A percentile compares a stretch with the other conserved stretches of the same genome.
phyloP scores from a whole-genome alignment of 2,113 vertebrate genomes.

The Zosterops lateralis region DNA sequence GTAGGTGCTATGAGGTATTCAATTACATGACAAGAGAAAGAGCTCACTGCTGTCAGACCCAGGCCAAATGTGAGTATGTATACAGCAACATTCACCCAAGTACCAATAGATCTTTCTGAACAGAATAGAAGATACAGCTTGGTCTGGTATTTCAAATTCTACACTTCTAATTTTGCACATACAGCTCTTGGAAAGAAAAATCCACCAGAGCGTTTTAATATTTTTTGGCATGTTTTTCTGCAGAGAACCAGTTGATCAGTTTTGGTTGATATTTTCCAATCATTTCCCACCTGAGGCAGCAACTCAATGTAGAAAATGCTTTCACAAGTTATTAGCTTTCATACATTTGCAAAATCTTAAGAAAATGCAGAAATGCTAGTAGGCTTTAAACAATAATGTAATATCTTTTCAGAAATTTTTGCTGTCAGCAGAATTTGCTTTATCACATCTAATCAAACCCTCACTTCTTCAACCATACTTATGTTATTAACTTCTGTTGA shows the following conservation, averaged over 20 bases:
- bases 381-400: not conserved
- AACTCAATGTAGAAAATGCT: not conserved
- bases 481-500: not conserved
- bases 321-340: not conserved
- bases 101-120: not conserved
- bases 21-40: not conserved
- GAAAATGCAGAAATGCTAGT: not conserved
- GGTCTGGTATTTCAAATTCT: not conserved
- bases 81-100: not conserved
- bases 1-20: not conserved
- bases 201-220: not conserved
- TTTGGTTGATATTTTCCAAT: not conserved
- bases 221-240: not conserved
- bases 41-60: not conserved
- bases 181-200: not conserved
- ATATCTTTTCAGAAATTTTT: not conserved
- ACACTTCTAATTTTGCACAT: not conserved
- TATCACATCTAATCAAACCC: not conserved
- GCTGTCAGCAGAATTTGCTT: not conserved
- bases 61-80: not conserved
- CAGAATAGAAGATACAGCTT: not conserved
- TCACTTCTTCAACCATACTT: not conserved
- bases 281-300: not conserved
- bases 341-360: not conserved
- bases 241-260: not conserved